Base-by-base conservation (phyloP, 2,888 invertebrate species). In the Anoncus sp. region DNA sequence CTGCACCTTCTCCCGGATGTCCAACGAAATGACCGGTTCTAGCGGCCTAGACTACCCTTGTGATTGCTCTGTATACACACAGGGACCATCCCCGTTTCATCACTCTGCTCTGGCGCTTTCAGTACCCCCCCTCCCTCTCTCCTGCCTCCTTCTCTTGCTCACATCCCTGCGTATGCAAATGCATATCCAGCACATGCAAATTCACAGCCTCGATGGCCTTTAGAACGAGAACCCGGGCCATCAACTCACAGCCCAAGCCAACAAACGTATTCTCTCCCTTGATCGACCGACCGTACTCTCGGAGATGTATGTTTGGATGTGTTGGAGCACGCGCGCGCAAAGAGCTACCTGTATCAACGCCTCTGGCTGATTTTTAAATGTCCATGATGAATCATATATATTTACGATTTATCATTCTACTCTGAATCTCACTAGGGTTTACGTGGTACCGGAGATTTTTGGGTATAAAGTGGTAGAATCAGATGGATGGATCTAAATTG, bases 131-230 rank as follows among this genome's bases (percentile, higher is more conserved):
- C 60, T 43, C 43, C n/a, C 51, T 10, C 4, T 16, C n/a, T 0
- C 18, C 38, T 18, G n/a, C n/a, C n/a, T n/a, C n/a, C n/a, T n/a
- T n/a, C n/a, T n/a, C n/a, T n/a, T n/a, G n/a, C 60, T 66, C 77
- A 38, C 67, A 43, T 35, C 57, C 27, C 40, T 62, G 27, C 43
- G 49, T 57, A 77, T 77, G 76, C 76, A 77, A 72, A 77, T 77
- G 77, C 77, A 77, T 77, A 69, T 73, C 72, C 47, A 71, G 77
- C 72, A 67, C 72, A 77, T 77, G 77, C 77, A 77, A 77, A 77
- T 77, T 73, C 51, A 22, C 38, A 63, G 67, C 72, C 49, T 73
- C 72, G 72, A 55, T 77, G 72, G 72, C 72, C 73, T 73, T 77
- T 77, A 47, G 67, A 66, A 66, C 66, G 66, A 55, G 72, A 63